Evolutionary conservation across 2,888 invertebrate genomes (phyloP).

Genomic region (Oscheius sp.): DNA sequence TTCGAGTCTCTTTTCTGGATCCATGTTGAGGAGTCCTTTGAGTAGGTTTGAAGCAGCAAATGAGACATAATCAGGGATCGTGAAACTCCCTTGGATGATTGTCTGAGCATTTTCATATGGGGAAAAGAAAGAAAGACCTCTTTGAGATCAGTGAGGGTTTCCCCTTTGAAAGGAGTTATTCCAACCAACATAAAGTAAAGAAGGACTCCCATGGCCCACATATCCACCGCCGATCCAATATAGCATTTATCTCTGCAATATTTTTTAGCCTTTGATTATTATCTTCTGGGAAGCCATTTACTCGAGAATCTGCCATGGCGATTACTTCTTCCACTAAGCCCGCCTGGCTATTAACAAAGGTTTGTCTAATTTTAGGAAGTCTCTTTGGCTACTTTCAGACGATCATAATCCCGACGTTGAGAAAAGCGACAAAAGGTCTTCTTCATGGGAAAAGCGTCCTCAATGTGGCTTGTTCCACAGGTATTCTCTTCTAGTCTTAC

Average conservation of each 20-base stretch:
- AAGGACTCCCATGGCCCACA: constrained; percentile 79
- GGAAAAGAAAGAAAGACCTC: constrained; percentile 16
- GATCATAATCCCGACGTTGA: background rate
- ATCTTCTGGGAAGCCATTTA: no score
- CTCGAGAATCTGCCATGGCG: no score
- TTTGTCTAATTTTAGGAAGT: no score
- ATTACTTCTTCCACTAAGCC: background rate
- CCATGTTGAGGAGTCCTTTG: constrained; percentile 58
- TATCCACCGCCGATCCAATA: constrained; percentile 75
- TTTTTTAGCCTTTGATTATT: background rate
- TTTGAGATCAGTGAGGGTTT: constrained; percentile 79
- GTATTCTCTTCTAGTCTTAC: background rate
- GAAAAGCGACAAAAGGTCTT: background rate
- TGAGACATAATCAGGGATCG: constrained; percentile 59
- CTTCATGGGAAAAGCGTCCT: constrained; percentile 12
- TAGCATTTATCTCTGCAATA: constrained; percentile 72
- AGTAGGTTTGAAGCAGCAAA: constrained; percentile 59
- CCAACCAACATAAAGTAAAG: constrained; percentile 81
- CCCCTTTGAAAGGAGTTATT: constrained; percentile 82
- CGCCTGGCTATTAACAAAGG: background rate
- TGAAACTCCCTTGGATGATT: constrained; percentile 60
- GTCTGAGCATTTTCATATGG: constrained; percentile 11
- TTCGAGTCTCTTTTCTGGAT: constrained; percentile 71
- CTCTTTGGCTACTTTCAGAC: no score
- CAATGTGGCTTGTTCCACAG: constrained; percentile 9